Conservation (phyloP, 2,113 vertebrate species). For the Zapus hudsonius region DNA sequence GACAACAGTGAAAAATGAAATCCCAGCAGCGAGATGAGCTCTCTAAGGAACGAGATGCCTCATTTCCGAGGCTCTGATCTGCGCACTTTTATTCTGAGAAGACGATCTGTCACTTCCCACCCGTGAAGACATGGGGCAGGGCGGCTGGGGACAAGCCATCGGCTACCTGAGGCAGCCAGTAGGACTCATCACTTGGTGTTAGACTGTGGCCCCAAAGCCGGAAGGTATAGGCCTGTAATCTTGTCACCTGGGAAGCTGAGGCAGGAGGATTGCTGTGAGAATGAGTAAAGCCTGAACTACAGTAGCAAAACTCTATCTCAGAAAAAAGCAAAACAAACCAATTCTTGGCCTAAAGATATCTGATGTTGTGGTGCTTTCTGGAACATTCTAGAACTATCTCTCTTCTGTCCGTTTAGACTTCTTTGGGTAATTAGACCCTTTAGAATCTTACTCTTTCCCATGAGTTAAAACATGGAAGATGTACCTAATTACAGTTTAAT, state of each 20-base stretch:
- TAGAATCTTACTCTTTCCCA: background rate
- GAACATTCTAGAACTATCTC: background rate
- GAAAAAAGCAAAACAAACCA: background rate
- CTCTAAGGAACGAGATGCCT: background rate
- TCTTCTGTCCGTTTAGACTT: background rate
- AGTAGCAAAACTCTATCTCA: background rate
- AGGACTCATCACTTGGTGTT: fast-evolving
- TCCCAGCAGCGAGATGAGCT: background rate
- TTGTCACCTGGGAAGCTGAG: background rate
- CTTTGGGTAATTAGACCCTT: background rate
- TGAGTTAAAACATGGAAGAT: background rate
- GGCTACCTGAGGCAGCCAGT: fast-evolving
- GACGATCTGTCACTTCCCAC: background rate
- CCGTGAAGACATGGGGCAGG: fast-evolving
- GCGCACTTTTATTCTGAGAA: fast-evolving
- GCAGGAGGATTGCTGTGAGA: background rate
- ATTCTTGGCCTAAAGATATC: background rate
- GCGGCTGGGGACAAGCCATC: background rate
- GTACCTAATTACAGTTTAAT: background rate
- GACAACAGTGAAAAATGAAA: slow-evolving; percentile 34
- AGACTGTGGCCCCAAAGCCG: background rate
- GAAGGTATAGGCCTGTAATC: background rate
- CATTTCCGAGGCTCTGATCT: background rate
- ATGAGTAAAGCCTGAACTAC: background rate
- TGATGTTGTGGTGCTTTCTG: background rate